Conservation (phyloP, 2,113 vertebrate species). For the Ancistrus triradiatus region DNA sequence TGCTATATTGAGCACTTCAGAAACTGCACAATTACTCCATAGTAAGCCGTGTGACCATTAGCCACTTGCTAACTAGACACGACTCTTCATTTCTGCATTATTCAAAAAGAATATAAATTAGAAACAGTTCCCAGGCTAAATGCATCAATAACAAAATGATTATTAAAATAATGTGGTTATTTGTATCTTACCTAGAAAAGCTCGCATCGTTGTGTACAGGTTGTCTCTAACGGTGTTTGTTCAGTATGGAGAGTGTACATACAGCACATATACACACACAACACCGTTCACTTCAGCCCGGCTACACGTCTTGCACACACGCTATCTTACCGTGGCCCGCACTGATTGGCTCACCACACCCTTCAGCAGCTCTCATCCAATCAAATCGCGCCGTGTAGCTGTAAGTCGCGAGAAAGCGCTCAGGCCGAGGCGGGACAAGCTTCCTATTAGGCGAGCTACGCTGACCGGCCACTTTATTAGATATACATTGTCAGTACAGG, state of each 20-base stretch:
- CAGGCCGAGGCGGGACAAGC: no score
- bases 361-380: slow-evolving; percentile 26
- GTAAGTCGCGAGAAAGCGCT: not conserved
- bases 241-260: not conserved
- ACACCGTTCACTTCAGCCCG: not conserved
- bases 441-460: no score
- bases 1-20: no score
- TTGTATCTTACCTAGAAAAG: slow-evolving; percentile 21
- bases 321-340: slow-evolving; percentile 42
- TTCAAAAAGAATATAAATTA: no score
- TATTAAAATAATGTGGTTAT: not conserved
- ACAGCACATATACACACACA: not conserved
- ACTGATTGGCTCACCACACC: slow-evolving; percentile 28
- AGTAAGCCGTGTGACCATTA: no score
- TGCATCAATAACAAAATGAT: not conserved
- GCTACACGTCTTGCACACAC: not conserved
- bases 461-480: no score
- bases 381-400: slow-evolving; percentile 35
- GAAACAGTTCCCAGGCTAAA: no score
- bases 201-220: slow-evolving; percentile 17
- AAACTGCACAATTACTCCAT: no score
- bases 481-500: no score
- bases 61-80: no score
- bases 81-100: no score
- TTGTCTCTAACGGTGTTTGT: no score